phyloP scores from a whole-genome alignment of 2,797 vertebrate genomes.

The Acrossocheilus wenchowensis region DNA sequence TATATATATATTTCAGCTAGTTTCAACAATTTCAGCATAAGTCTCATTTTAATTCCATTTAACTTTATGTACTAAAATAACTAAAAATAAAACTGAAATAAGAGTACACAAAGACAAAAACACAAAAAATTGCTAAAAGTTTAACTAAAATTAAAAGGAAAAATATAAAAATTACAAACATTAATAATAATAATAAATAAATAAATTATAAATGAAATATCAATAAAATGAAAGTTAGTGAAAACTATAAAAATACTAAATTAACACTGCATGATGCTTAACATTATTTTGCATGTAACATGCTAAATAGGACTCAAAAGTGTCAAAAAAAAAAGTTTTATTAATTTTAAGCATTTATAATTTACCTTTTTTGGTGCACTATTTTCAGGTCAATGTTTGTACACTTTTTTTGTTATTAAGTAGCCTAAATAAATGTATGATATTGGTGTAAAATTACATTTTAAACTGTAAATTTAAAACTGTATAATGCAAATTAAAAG shows the following conservation, averaged over 20 bases:
- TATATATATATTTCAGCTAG: background rate
- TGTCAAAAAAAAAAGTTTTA: background rate
- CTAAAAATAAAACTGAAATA: too few species aligned
- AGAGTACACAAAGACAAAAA: too few species aligned
- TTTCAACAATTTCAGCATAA: background rate
- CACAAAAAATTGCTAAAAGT: too few species aligned
- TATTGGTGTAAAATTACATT: background rate
- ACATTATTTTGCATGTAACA: background rate
- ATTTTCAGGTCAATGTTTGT: background rate
- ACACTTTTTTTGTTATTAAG: background rate
- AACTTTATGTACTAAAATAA: background rate
- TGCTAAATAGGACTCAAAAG: background rate
- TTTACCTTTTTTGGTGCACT: background rate
- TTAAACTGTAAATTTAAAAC: background rate
- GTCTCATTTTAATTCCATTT: background rate
- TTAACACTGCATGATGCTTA: background rate
- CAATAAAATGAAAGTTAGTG: background rate
- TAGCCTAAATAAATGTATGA: background rate
- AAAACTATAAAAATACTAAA: background rate
- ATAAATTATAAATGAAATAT: background rate
- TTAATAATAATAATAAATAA: background rate
- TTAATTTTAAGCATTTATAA: background rate
- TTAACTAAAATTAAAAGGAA: background rate
- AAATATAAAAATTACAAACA: background rate
- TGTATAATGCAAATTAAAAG: background rate